Base-by-base conservation (phyloP, 2,888 invertebrate genomes). In the Tethea ocularis region DNA sequence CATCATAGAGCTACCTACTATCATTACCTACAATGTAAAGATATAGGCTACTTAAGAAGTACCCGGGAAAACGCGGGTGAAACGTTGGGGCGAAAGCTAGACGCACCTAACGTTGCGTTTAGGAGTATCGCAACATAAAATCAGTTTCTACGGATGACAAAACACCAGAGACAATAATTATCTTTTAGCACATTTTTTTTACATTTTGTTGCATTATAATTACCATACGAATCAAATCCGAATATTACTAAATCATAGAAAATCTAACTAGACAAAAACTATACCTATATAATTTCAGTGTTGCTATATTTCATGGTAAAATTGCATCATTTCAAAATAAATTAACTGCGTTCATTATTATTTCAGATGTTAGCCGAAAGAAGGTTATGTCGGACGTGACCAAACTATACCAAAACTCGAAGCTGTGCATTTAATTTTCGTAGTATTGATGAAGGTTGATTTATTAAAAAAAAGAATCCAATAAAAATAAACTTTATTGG, bases 91-190 rank as follows among this genome's bases (percentile, higher is more conserved):
- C n/a, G n/a, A n/a, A n/a, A n/a, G n/a, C n/a, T n/a, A n/a, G n/a
- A 29, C 17, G 17, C 33, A 52, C 15, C 54, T 13, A 33, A 33
- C 33, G 22, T 36, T 46, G 46, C 33, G 54, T 24, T 29, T 52
- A 33, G 22, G 22, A 36, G 1, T 36, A 33, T 22, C 36, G 54
- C 54, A 36, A 54, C 22, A 13, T 20, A 20, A 22, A 54, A 33
- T 54, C 11, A 33, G 33, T 33, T 54, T 54, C 17, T 13, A 13
- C 54, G 20, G 13, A 22, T 33, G 33, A 54, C 54, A 33, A 54
- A 54, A 33, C 53, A 20, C 10, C 15, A 10, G 7, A 41, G 41
- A 2, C 46, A 10, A 46, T 46, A 33, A 54, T 33, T 36, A 3
- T 4, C 13, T 33, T 54, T 53, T 53, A 20, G 23, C 52, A 17